A percentile compares a stretch with the other conserved stretches of the same genome.
Evolutionary conservation across 1,140 invertebrate species (phyloP).

Genomic region (Listronotus oregonensis): DNA sequence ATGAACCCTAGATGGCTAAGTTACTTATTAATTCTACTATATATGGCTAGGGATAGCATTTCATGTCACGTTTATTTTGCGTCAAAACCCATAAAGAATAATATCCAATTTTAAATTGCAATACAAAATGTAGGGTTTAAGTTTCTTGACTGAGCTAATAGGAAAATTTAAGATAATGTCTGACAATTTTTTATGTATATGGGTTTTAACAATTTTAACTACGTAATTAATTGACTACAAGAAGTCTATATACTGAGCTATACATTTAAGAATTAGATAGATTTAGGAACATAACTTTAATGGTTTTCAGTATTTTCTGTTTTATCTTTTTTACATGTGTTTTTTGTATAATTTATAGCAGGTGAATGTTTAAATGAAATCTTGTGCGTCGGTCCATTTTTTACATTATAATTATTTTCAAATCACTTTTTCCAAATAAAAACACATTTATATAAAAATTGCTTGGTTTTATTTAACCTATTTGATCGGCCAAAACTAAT

Average conservation of each 20-base stretch:
- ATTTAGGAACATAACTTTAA: too few relatives aligned
- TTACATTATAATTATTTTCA: slow-evolving; percentile 9
- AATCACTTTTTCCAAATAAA: slow-evolving; percentile 3
- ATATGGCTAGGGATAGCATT: slow-evolving; percentile 12
- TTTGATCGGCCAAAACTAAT: background rate
- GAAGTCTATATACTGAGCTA: too few relatives aligned
- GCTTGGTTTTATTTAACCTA: background rate
- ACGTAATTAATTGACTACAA: background rate
- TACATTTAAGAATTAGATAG: too few relatives aligned
- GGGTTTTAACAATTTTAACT: slow-evolving; percentile 9
- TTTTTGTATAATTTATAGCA: slow-evolving; percentile 18
- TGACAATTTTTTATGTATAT: background rate
- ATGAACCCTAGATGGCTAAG: slow-evolving; percentile 33
- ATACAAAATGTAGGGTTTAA: background rate
- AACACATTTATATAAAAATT: slow-evolving; percentile 6
- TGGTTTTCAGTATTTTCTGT: background rate
- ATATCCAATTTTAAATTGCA: background rate
- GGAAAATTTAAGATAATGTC: background rate
- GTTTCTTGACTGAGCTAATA: background rate
- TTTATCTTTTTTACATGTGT: background rate
- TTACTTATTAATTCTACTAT: slow-evolving; percentile 19
- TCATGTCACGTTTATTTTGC: background rate
- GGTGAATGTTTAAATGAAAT: slow-evolving; percentile 16
- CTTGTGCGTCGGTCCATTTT: slow-evolving; percentile 1
- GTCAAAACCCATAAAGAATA: background rate